Percentiles rank a stretch among this genome's conserved stretches.
Evolutionary conservation across 2,113 vertebrate species (phyloP).

Genomic region (Lepisosteus osseus): DNA sequence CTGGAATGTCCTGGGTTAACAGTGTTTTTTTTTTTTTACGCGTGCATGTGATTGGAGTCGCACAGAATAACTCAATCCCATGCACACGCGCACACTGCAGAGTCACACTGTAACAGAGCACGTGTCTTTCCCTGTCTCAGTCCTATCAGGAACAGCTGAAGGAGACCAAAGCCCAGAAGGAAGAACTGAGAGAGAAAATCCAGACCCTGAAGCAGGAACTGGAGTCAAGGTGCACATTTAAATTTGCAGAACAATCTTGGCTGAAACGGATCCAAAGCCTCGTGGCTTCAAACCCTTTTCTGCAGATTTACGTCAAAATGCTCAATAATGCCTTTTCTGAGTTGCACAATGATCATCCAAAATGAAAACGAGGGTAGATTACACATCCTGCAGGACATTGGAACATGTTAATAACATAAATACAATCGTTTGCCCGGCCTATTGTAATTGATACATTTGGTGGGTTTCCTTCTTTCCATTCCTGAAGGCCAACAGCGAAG

Average conservation of each 20-base stretch:
- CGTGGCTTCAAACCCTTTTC: no score
- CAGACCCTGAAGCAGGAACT: slow-evolving; percentile 67
- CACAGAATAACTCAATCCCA: background rate
- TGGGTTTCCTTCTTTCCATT: background rate
- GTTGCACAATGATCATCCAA: no score
- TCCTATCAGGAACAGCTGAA: slow-evolving; percentile 76
- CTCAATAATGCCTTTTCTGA: no score
- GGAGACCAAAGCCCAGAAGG: slow-evolving; percentile 61
- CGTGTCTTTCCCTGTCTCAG: slow-evolving; percentile 40
- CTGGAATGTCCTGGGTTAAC: background rate
- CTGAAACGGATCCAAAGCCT: no score
- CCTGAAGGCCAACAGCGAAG: slow-evolving; percentile 61
- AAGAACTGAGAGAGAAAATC: slow-evolving; percentile 68
- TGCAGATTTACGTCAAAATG: no score
- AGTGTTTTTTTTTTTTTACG: background rate
- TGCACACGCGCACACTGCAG: background rate
- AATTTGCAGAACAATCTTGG: background rate
- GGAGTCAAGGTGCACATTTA: slow-evolving; percentile 65
- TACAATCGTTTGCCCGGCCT: no score
- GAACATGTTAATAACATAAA: no score
- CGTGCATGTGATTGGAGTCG: background rate
- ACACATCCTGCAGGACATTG: no score
- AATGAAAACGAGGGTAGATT: no score
- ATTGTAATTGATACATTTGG: no score
- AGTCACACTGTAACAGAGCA: background rate